Base-by-base conservation (phyloP, 1,140 invertebrate genomes). In the Aleiodes sp. region DNA sequence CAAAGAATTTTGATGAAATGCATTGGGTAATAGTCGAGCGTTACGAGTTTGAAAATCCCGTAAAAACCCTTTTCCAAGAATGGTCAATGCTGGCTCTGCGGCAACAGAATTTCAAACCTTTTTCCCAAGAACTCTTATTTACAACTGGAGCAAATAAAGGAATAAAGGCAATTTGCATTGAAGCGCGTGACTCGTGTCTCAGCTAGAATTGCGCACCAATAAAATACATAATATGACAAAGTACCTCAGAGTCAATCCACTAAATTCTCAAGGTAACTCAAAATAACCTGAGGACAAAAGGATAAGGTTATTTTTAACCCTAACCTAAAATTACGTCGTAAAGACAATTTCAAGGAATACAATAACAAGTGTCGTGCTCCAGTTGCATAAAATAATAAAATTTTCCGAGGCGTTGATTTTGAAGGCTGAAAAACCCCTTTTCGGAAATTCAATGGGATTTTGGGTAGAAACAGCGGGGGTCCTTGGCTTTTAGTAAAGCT, bases 371-470 rank as follows among this genome's bases (percentile, higher is more conserved):
- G n/a, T 76, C 73, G 73, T 82, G 82, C 78, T 81, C 78, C 73
- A 82, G 73, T 82, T 84, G 76, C 74, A 79, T 80, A 79, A 78
- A 83, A 83, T 80, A 81, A 83, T 81, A 81, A 79, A 81, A 72
- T 12, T 70, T 24, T 57, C 26, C n/a, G 35, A 28, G 66, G 37
- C 67, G 52, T 68, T 14, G 21, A 41, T n/a, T n/a, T 28, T 64
- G 67, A 76, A 78, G 75, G 77, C 67, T 75, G n/a, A 43, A 71
- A 71, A 82, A 73, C 80, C 79, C 79, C 78, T 82, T 78, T 72
- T 66, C 12, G 24, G 70, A 73, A 70, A 72, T 60, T 60, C 61
- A n/a, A n/a, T n/a, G n/a, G n/a, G n/a, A n/a, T 70, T 65, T 76
- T 76, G 35, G 39, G 8, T 9, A 10, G 39, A 16, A 21, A 12